Base-by-base conservation (phyloP, 2,797 vertebrate genomes). In the Anguilla anguilla region DNA sequence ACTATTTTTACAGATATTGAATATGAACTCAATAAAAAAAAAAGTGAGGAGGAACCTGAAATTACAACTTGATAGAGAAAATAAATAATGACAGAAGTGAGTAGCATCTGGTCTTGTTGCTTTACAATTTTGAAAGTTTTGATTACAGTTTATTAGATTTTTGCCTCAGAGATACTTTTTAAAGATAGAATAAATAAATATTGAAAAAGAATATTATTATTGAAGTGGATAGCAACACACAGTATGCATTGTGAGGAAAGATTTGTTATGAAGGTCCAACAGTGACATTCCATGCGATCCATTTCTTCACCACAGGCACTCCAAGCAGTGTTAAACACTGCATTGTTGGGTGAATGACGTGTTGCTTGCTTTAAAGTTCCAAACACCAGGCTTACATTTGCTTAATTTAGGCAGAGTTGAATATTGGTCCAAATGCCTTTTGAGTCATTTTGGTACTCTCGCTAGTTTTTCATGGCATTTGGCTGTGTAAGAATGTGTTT, bases 1-100 rank as follows among this genome's bases (percentile, higher is more conserved):
- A 92, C 93, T 91, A 90, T 91, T 91, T 91, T 90, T 89, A 77
- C 31, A 83, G 88, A 94, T 93, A 92, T 94, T 93, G 89, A 91
- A 88, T 86, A 88, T 2, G 43, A 88, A 89, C 91, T 74, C 89
- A 91, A 93, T 92, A 74, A 74, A 74, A 39, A 74, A 39, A 39
- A 39, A 74, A 39, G 15, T 39, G 69, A 74, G 31, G 35, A 39
- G 28, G 69, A 74, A 74, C 91, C 89, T 89, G 83, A 93, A 90
- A 87, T 31, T 88, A 43, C 51, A 13, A 43, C 74, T 74, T 53
- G 74, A 83, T 59, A 85, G 46, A 81, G 72, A 88, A 86, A 88
- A 89, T 81, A 86, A 17, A 77, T 91, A 85, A 91, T 87, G 88
- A 90, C 43, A 82, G 82, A 85, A 86, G 85, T 53, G 31, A 61